Conservation (phyloP, 92 coral and sea anemone genomes). For the Zoanthus solanderi region DNA sequence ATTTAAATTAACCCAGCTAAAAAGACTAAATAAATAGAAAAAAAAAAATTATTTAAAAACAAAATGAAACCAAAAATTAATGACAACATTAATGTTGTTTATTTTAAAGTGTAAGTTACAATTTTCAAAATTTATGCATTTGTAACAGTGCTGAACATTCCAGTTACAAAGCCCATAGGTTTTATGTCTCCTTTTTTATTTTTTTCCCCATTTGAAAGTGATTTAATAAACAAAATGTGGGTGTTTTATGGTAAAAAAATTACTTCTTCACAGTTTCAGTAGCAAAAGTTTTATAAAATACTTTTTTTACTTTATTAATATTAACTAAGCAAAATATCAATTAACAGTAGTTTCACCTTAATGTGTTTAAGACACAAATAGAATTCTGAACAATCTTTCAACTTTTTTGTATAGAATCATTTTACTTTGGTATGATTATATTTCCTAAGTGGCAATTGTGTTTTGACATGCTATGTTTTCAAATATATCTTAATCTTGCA, state of each 20-base stretch:
- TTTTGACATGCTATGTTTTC: not conserved
- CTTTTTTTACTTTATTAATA: not conserved
- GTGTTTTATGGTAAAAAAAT: not conserved
- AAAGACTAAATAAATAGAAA: not conserved
- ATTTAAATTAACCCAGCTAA: too few relatives aligned
- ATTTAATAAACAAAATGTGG: not conserved
- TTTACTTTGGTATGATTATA: not conserved
- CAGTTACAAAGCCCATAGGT: not conserved
- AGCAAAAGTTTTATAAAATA: not conserved
- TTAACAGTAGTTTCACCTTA: slow-evolving; percentile 9
- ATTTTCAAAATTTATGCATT: not conserved
- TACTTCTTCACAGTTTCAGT: not conserved
- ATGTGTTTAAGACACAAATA: not conserved
- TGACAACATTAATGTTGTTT: too few relatives aligned
- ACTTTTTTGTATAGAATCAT: not conserved
- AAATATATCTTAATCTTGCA: not conserved
- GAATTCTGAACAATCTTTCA: slow-evolving; percentile 2
- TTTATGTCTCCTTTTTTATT: not conserved
- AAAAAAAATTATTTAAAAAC: not conserved
- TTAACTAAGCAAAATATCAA: not conserved
- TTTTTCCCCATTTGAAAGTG: not conserved
- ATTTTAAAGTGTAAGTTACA: too few relatives aligned
- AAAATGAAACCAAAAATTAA: not conserved
- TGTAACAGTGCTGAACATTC: not conserved
- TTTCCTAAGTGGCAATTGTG: not conserved